Conservation (phyloP, 2,888 invertebrate species). For the Acanthosepion pharaonis region DNA sequence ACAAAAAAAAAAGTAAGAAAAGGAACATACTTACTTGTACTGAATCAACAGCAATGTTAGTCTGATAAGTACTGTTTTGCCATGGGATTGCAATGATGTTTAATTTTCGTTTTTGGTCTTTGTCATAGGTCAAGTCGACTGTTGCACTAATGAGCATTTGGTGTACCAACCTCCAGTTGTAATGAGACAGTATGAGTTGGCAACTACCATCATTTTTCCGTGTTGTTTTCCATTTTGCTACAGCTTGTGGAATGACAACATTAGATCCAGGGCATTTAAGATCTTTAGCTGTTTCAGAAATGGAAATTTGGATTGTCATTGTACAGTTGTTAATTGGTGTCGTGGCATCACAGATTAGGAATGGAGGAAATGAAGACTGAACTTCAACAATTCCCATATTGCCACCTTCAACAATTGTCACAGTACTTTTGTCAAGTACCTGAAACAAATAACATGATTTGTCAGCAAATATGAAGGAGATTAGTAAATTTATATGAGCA, state of each 20-base stretch:
- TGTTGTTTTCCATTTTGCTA: slow-evolving; percentile 34
- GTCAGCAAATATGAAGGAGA: not conserved
- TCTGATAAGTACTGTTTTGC: not conserved
- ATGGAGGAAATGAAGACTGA: slow-evolving; percentile 1
- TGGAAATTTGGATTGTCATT: not conserved
- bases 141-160: not conserved
- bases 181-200: not conserved
- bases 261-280: slow-evolving; percentile 36
- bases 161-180: slow-evolving; percentile 36
- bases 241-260: not conserved
- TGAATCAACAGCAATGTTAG: not conserved
- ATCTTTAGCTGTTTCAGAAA: no score
- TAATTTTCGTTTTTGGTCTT: slow-evolving; percentile 15
- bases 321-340: not conserved
- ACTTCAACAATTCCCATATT: not conserved
- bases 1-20: not conserved
- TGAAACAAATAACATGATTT: not conserved
- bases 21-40: not conserved
- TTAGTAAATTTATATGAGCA: not conserved
- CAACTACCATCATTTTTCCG: not conserved
- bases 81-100: not conserved
- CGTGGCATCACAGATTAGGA: not conserved
- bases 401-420: not conserved
- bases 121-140: slow-evolving; percentile 25
- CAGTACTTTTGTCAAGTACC: not conserved